phyloP scores from a whole-genome alignment of 92 coral and sea anemone species.

The Zoanthus gigantus region DNA sequence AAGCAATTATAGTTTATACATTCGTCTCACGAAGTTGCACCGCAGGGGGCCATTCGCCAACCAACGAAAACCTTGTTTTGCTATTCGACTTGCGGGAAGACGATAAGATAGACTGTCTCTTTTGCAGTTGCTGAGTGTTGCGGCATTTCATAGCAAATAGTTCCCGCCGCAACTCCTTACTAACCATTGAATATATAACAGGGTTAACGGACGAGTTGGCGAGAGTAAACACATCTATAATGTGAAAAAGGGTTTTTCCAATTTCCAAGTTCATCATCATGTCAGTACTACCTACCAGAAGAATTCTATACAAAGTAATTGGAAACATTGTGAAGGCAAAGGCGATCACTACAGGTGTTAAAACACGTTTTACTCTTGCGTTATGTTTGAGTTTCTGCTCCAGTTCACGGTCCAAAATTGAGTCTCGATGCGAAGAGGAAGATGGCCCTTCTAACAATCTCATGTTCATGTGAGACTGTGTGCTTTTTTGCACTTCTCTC shows the following conservation, averaged over 20 bases:
- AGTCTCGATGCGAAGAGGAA: not conserved
- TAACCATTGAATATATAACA: slow-evolving; percentile 53
- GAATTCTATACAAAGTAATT: slow-evolving; percentile 47
- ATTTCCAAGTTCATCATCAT: not conserved
- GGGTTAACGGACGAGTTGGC: slow-evolving; percentile 61
- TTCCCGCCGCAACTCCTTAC: slow-evolving; percentile 45
- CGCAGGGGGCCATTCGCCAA: slow-evolving; percentile 19
- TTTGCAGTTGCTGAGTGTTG: not conserved
- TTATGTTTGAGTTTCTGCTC: slow-evolving; percentile 23
- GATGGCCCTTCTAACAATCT: not conserved
- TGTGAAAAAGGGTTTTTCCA: not conserved
- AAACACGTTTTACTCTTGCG: slow-evolving; percentile 55
- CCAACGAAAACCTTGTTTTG: not conserved
- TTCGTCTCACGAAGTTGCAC: slow-evolving; percentile 13
- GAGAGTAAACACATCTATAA: not conserved
- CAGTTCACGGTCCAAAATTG: not conserved
- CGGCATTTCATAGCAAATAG: not conserved
- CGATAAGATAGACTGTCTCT: not conserved
- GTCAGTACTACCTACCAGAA: slow-evolving; percentile 1
- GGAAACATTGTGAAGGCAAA: slow-evolving; percentile 66
- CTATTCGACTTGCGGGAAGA: not conserved
- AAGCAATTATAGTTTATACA: not conserved
- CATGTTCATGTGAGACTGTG: slow-evolving; percentile 16
- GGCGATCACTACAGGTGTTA: slow-evolving; percentile 61
- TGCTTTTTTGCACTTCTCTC: slow-evolving; percentile 10